Evolutionary conservation across 2,888 invertebrate species (phyloP), one percentile per base, ranked within the genome.

Genomic region (Aphodius sticticus): DNA sequence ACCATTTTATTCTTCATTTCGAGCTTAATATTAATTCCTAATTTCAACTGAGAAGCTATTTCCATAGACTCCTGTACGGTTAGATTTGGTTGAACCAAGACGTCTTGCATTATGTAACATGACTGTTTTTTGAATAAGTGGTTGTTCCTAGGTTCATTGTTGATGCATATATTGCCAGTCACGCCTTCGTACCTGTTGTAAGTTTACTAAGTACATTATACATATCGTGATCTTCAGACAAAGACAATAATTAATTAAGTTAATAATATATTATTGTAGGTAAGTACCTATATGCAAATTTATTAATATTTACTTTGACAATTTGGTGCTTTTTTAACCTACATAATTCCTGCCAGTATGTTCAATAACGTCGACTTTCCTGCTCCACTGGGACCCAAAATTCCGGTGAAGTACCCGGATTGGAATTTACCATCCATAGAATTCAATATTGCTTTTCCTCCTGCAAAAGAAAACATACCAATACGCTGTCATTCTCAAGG

Each of bases 51-150:
- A 0, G 96, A 95, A 0, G 95, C 94, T 70, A 94, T 92, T 86
- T 91, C 90, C 93, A 96, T 94, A 9, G 95, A 91, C 89, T 96
- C 96, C 78, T 90, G 89, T 0, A 96, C 95, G 0, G 94, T 93
- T 7, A 96, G 91, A 83, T 93, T 91, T 0, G 94, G 94, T 85
- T 95, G 93, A 15, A 95, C 88, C 69, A 93, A 87, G 85, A 94
- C 94, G 81, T 94, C 94, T 87, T 96, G 96, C 94, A 95, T 95
- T 84, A 96, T 96, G 90, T 96, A 96, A 77, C 94, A 93, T 69
- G 94, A 93, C 81, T 95, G 90, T 86, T 95, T 95, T 86, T 95
- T 93, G 89, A 95, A 96, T n/a, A 92, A 89, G 69, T 92, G 90
- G 90, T 94, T 91, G 83, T 95, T 92, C 1, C 95, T 90, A 0